These are phyloP conservation scores for Chrysogorgia sp. DNA, from an alignment of 92 coral and sea anemone genomes.

Conservation along the genomic window DNA sequence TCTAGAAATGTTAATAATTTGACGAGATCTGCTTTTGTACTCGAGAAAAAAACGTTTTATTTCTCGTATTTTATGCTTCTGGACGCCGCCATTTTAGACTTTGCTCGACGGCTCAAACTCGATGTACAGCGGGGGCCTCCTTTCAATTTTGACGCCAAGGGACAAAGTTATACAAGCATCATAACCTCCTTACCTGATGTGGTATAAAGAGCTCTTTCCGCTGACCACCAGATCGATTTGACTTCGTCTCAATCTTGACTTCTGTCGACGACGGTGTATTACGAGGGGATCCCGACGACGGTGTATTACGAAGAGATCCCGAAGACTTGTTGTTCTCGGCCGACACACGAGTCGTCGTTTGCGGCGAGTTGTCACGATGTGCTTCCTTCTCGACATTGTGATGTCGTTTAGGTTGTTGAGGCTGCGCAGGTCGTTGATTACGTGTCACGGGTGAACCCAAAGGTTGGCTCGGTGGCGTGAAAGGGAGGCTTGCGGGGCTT, in stretches of 20 bases:
- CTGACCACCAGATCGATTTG: background rate
- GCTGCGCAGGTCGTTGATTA: background rate
- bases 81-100: no score
- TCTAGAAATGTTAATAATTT: no score
- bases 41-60: no score
- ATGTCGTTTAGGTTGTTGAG: background rate
- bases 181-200: slow-evolving; percentile 8
- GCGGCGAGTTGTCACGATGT: background rate
- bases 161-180: background rate
- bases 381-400: background rate
- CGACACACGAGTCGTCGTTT: background rate
- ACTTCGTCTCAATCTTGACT: background rate
- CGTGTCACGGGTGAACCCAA: background rate
- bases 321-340: background rate
- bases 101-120: no score
- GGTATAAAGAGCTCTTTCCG: slow-evolving; percentile 12
- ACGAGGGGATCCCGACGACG: background rate
- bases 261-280: background rate
- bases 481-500: background rate
- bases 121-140: no score
- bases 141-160: background rate
- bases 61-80: no score
- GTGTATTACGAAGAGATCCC: background rate
- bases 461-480: background rate
- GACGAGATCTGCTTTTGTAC: no score